Percentiles rank a stretch among this genome's conserved stretches.
These are phyloP conservation scores for Brachylomia viminalis DNA, from an alignment of 2,888 invertebrate genomes.

Conservation along the genomic window DNA sequence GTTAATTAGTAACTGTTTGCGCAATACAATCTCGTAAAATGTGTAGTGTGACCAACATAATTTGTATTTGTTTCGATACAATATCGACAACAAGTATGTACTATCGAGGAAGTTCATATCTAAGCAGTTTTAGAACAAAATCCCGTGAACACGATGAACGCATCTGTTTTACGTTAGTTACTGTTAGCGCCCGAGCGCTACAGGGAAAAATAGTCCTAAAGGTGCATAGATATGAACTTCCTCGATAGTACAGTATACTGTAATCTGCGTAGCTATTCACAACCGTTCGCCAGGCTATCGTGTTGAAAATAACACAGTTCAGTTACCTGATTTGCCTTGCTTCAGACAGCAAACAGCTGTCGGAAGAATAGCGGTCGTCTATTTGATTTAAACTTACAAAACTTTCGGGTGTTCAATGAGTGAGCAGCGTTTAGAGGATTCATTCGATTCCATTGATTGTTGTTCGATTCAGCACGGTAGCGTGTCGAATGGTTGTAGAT, in stretches of 20 bases:
- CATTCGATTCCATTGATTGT: neutral
- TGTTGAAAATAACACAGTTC: too few species aligned
- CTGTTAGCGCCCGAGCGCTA: too few species aligned
- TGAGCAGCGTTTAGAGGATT: neutral
- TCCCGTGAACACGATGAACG: too few species aligned
- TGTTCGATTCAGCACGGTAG: neutral
- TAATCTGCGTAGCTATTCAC: neutral
- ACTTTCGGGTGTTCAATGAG: neutral
- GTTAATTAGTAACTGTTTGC: neutral
- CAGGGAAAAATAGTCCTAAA: too few species aligned
- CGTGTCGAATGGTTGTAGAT: neutral
- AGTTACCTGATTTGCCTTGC: too few species aligned
- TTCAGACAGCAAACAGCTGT: too few species aligned
- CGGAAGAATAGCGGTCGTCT: too few species aligned
- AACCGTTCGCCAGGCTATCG: neutral
- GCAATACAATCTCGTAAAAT: neutral
- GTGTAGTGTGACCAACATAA: neutral
- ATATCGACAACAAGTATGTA: neutral
- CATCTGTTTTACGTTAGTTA: too few species aligned
- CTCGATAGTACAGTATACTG: neutral
- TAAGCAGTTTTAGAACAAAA: too few species aligned
- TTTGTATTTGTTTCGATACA: neutral
- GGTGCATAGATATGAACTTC: too few species aligned
- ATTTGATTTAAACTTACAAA: too few species aligned
- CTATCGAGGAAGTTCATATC: too few species aligned